A percentile compares a stretch with the other conserved stretches of the same genome.
Conservation (phyloP, 2,888 invertebrate species). For the Melanotus villosus region DNA sequence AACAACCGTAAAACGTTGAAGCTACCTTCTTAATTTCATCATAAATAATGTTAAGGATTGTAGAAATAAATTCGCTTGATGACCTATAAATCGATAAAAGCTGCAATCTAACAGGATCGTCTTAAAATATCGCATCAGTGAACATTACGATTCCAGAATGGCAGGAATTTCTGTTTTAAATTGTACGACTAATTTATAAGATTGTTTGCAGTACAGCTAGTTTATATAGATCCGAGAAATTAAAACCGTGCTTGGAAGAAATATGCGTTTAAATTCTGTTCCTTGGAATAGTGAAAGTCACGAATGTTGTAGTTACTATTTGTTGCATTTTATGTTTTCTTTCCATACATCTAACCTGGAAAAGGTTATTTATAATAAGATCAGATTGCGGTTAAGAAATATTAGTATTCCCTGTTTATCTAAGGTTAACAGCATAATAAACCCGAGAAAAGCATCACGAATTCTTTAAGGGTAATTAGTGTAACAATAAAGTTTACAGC, state of each 20-base stretch:
- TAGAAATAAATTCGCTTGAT: background rate
- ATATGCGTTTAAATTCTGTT: background rate
- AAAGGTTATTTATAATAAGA: background rate
- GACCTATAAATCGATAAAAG: background rate
- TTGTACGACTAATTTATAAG: constrained; percentile 5
- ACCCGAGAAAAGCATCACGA: too few species aligned
- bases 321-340: background rate
- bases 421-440: too few species aligned
- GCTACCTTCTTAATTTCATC: background rate
- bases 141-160: background rate
- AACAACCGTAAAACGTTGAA: background rate
- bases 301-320: background rate
- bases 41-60: background rate
- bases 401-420: too few species aligned
- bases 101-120: constrained; percentile 2
- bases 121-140: background rate
- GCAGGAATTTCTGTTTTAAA: constrained; percentile 4
- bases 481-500: too few species aligned
- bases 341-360: background rate
- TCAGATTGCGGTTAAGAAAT: too few species aligned
- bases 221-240: background rate
- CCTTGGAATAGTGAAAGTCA: constrained; percentile 1
- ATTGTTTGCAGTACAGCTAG: background rate
- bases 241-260: background rate
- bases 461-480: too few species aligned